Base-by-base conservation (phyloP, 2,888 invertebrate species). In the Ariolimax columbianus region DNA sequence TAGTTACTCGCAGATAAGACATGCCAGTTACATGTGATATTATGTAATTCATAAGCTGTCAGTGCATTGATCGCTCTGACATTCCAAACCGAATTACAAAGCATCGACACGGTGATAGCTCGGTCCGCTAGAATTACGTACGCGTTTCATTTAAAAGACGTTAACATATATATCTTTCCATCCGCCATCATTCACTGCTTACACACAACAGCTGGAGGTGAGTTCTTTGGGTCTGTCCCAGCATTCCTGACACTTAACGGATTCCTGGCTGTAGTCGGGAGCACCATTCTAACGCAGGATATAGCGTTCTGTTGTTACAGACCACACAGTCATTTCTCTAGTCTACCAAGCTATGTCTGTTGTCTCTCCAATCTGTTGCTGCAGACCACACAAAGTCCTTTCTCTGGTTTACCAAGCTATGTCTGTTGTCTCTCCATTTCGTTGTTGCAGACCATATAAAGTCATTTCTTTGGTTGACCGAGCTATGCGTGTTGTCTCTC, bases 1-100 rank as follows among this genome's bases (percentile, higher is more conserved):
- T 9, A 14, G 17, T 66, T 66, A 30, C 33, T 33, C 2, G 33
- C 33, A 33, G 6, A 63, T 33, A 17, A 55, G 3, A 33, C 66
- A 33, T 23, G 17, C 17, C 66, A 66, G 33, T 7, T n/a, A 66
- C 33, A 9, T 30, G 11, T 43, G 43, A 73, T 73, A 43, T 7
- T 73, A n/a, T 26, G 73, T 43, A 73, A 73, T 73, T 43, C 47
- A 23, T n/a, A 73, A 73, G n/a, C 40, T 43, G 73, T n/a, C 73
- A 43, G 11, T 73, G n/a, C n/a, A 43, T 14, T 47, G n/a, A 40
- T 30, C 43, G n/a, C 73, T 43, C 6, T 14, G n/a, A 43, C 68
- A 43, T 73, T 73, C 73, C 73, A 14, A 43, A 9, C 43, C 7
- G 73, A 43, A 47, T 73, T 73, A 73, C 72, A 66, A 17, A 66